Percentiles rank a stretch among this genome's conserved stretches.
Evolutionary conservation across 2,113 vertebrate genomes (phyloP).

Genomic region (Microtus pennsylvanicus): DNA sequence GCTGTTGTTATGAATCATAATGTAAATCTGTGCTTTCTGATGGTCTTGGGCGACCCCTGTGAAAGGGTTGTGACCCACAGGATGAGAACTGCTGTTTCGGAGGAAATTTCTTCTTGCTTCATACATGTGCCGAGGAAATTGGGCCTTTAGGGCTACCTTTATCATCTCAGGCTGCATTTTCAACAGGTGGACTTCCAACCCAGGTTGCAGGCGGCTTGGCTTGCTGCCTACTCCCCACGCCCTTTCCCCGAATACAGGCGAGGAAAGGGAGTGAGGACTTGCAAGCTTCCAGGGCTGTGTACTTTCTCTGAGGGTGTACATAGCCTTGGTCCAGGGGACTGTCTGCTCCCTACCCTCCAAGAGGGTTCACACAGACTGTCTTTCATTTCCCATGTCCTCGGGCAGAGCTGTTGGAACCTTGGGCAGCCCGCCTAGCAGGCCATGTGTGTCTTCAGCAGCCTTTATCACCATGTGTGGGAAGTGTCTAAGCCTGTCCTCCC

Average conservation of each 20-base stretch:
- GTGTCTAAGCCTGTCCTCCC: not conserved
- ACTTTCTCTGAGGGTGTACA: not conserved
- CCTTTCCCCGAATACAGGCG: not conserved
- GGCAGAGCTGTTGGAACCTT: not conserved
- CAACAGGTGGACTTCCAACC: not conserved
- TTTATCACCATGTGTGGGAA: not conserved
- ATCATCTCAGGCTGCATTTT: not conserved
- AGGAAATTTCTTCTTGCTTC: accelerated
- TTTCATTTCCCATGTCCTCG: accelerated
- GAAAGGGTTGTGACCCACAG: not conserved
- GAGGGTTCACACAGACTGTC: accelerated
- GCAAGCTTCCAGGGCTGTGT: not conserved
- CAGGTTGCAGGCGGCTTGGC: not conserved
- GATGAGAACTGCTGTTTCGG: not conserved
- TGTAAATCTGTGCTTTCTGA: not conserved
- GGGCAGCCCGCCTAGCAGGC: accelerated
- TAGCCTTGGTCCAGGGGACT: no score
- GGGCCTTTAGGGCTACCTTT: not conserved
- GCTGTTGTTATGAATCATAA: not conserved
- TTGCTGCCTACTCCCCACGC: not conserved
- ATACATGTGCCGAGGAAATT: not conserved
- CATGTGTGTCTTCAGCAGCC: not conserved
- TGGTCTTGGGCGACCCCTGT: not conserved
- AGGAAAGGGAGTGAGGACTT: not conserved
- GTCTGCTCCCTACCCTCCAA: accelerated